phyloP scores from a whole-genome alignment of 2,797 vertebrate genomes.

The Fistularia commersonii region DNA sequence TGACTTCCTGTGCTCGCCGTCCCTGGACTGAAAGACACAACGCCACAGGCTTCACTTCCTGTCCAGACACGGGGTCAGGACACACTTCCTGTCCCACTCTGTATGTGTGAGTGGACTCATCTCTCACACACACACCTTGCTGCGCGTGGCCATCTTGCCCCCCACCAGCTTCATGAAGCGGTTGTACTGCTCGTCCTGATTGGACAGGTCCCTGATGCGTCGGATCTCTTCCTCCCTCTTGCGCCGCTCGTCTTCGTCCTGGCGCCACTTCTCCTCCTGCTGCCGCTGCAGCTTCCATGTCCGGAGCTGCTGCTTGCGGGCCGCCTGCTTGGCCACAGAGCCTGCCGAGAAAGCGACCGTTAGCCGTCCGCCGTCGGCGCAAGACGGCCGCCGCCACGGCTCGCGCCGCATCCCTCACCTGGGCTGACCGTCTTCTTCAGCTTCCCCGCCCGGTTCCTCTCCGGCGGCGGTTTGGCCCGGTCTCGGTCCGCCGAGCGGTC shows the following conservation, averaged over 20 bases:
- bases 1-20: conserved; percentile 85
- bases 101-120: too few relatives aligned
- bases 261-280: conserved; percentile 80
- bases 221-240: conserved; percentile 96
- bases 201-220: conserved; percentile 91
- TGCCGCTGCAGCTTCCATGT: conserved; percentile 86
- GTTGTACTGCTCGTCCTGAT: conserved; percentile 98
- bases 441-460: conserved; percentile 77
- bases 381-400: too few relatives aligned
- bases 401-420: conserved; percentile 68
- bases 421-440: conserved; percentile 78
- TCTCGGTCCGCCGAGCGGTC: conserved; percentile 62
- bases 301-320: conserved; percentile 87
- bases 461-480: conserved; percentile 67
- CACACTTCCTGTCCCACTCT: too few relatives aligned
- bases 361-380: too few relatives aligned
- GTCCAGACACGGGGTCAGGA: too few relatives aligned
- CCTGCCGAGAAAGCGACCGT: conserved; percentile 24
- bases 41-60: too few relatives aligned
- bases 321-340: conserved; percentile 79
- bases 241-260: conserved; percentile 88
- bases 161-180: conserved; percentile 98
- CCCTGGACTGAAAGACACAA: conserved; percentile 78
- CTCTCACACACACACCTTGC: conserved; percentile 76
- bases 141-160: conserved; percentile 79